These are phyloP conservation scores for Oryzias dopingdopingensis DNA, from an alignment of 2,797 vertebrate species.

Conservation along the genomic window DNA sequence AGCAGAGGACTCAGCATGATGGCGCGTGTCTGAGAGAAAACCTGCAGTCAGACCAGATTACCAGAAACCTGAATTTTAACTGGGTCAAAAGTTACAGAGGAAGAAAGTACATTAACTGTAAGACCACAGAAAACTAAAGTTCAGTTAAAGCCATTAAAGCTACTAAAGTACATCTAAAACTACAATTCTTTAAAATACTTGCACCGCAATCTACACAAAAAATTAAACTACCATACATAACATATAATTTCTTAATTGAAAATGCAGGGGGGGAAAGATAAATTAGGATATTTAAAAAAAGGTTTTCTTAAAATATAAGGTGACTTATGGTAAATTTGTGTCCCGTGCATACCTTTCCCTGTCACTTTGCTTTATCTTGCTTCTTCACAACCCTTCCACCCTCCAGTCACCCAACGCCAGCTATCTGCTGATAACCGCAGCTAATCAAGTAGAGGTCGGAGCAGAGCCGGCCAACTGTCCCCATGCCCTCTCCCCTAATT, in stretches of 20 bases:
- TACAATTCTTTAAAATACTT: no score
- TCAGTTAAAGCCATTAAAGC: no score
- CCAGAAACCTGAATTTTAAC: constrained; percentile 23
- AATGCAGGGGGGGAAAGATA: no score
- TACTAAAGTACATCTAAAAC: no score
- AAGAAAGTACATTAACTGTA: constrained; percentile 26
- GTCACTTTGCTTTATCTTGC: constrained; percentile 31
- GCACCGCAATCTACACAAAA: no score
- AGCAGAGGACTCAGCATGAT: background rate
- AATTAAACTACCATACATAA: no score
- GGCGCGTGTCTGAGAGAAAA: constrained; percentile 4
- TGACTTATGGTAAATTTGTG: constrained; percentile 10
- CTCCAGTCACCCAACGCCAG: constrained; percentile 13
- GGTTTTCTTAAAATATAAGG: constrained; percentile 26
- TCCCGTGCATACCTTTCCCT: constrained; percentile 8
- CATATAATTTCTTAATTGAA: no score
- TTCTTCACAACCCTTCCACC: constrained; percentile 18
- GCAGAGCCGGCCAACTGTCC: constrained; percentile 49
- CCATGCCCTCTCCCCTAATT: constrained; percentile 2
- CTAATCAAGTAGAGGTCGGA: constrained; percentile 71
- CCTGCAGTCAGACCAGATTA: constrained; percentile 14
- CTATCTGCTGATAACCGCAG: constrained; percentile 68
- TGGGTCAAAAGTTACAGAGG: constrained; percentile 69
- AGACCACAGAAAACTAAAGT: background rate
- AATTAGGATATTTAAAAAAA: background rate